phyloP scores from a whole-genome alignment of 2,113 vertebrate genomes.

The Carlito syrichta region DNA sequence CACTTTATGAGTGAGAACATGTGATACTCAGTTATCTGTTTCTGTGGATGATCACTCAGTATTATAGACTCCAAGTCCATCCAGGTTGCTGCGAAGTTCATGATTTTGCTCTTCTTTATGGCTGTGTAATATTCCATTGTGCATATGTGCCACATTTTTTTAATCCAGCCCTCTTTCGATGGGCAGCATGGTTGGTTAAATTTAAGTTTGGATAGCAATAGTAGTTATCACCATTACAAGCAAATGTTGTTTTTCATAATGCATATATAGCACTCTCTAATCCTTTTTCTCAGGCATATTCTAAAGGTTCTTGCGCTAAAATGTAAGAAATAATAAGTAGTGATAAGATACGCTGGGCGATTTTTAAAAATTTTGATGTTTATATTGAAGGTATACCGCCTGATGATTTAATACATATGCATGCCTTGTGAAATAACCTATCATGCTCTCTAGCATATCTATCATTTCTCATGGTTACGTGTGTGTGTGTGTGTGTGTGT shows the following conservation, averaged over 20 bases:
- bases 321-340: neutral
- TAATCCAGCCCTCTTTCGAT: too few relatives aligned
- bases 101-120: too few relatives aligned
- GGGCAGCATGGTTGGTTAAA: too few relatives aligned
- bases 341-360: neutral
- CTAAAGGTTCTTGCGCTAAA: neutral
- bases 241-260: neutral
- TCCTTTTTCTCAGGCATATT: neutral
- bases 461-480: neutral
- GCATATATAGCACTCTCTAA: accelerated
- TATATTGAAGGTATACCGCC: neutral
- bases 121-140: too few relatives aligned
- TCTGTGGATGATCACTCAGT: too few relatives aligned
- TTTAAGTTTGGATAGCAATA: neutral
- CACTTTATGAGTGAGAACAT: too few relatives aligned
- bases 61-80: too few relatives aligned
- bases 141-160: too few relatives aligned
- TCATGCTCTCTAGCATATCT: neutral
- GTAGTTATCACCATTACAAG: neutral
- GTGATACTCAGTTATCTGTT: too few relatives aligned
- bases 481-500: neutral
- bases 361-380: neutral
- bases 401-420: neutral
- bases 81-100: too few relatives aligned
- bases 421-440: neutral